Evolutionary conservation across 2,113 vertebrate genomes (phyloP).

Genomic region (Cephalopholis sonnerati): DNA sequence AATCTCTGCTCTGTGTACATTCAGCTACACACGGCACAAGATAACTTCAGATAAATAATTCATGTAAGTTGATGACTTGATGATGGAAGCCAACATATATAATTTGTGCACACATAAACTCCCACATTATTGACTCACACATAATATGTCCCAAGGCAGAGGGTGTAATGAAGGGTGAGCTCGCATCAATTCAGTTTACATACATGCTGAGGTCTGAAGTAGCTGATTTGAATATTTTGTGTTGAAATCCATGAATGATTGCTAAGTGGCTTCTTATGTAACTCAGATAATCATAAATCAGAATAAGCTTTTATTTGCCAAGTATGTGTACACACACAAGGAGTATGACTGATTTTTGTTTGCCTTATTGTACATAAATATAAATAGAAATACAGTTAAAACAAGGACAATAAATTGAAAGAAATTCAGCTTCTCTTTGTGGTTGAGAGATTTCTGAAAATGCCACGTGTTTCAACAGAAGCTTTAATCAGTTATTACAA

Average conservation of each 20-base stretch:
- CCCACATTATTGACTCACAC: neutral
- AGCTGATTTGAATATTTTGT: slow-evolving; percentile 15
- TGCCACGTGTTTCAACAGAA: neutral
- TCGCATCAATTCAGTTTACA: slow-evolving; percentile 20
- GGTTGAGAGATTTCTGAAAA: neutral
- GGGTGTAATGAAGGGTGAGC: neutral
- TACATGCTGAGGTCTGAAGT: neutral
- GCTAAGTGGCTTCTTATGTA: slow-evolving; percentile 14
- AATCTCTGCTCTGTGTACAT: slow-evolving; percentile 3
- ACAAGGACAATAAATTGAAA: neutral
- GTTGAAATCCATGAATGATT: neutral
- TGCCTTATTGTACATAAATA: too few relatives aligned
- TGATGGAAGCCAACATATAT: slow-evolving; percentile 14
- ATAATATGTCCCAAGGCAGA: neutral
- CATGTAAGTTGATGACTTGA: slow-evolving; percentile 24
- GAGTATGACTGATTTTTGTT: too few relatives aligned
- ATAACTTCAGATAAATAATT: slow-evolving; percentile 54
- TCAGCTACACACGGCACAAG: neutral
- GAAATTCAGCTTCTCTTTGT: neutral
- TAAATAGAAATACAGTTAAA: too few relatives aligned
- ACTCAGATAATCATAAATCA: neutral
- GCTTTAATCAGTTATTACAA: neutral
- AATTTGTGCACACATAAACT: neutral
- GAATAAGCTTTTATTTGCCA: neutral
- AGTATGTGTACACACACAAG: too few relatives aligned